Percentiles rank a stretch among this genome's conserved stretches.
phyloP scores from a whole-genome alignment of 2,888 invertebrate species.

The Drosophila demipolita region DNA sequence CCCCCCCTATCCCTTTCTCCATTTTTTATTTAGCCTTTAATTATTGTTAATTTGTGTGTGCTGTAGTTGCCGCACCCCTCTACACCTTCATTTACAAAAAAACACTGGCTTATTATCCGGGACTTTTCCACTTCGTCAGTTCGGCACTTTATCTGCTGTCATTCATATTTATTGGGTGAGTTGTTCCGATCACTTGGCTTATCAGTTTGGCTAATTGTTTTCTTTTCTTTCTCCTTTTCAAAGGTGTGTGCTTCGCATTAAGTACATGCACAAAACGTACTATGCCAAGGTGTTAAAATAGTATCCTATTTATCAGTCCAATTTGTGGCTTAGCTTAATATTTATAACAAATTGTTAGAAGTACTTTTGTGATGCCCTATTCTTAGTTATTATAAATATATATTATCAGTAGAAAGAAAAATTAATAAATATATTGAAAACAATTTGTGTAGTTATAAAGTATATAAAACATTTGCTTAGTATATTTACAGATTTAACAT shows the following conservation, averaged over 20 bases:
- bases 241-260: conserved; percentile 80
- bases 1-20: not conserved
- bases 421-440: conserved; percentile 13
- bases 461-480: not conserved
- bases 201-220: conserved; percentile 5
- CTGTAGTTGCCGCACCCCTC: conserved; percentile 86
- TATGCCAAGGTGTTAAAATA: conserved; percentile 78
- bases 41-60: conserved; percentile 29
- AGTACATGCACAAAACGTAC: conserved; percentile 71
- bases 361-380: conserved; percentile 39
- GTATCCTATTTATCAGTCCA: conserved; percentile 12
- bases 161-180: conserved; percentile 80
- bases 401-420: conserved; percentile 20
- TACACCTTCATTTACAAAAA: conserved; percentile 88
- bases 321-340: conserved; percentile 27
- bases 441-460: not conserved
- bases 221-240: not conserved
- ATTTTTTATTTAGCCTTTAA: conserved; percentile 8
- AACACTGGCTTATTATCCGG: conserved; percentile 87
- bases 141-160: conserved; percentile 84
- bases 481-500: conserved; percentile 1
- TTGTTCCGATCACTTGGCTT: conserved; percentile 4
- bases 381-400: conserved; percentile 39
- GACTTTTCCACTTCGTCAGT: conserved; percentile 87
- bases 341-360: conserved; percentile 44